phyloP scores from a whole-genome alignment of 92 coral and sea anemone species.

The Blastomussa wellsi region DNA sequence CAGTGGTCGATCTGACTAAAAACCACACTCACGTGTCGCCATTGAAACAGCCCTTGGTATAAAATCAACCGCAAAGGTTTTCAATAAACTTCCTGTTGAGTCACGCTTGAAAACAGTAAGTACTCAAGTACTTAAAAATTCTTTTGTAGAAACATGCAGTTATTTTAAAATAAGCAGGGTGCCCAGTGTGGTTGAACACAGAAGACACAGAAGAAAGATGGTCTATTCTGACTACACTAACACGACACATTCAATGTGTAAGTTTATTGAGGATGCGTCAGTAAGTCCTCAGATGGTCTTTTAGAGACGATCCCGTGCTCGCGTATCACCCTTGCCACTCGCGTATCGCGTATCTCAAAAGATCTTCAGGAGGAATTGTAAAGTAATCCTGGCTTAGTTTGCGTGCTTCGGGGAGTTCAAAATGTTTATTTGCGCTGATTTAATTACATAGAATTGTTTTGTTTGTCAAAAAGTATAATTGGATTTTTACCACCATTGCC shows the following conservation, averaged over 20 bases:
- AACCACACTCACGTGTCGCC: not conserved
- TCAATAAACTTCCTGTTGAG: not conserved
- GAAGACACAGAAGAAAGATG: not conserved
- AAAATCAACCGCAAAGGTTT: not conserved
- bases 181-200: not conserved
- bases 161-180: no score
- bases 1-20: not conserved
- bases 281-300: no score
- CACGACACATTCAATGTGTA: no score
- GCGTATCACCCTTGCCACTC: no score
- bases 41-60: not conserved
- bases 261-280: no score
- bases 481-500: slow-evolving; percentile 18
- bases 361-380: slow-evolving; percentile 3
- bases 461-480: not conserved
- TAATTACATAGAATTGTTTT: slow-evolving; percentile 8
- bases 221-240: no score
- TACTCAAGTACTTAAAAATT: not conserved
- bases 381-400: not conserved
- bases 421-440: not conserved
- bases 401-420: slow-evolving; percentile 6
- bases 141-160: not conserved
- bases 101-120: not conserved
- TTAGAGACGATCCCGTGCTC: not conserved
- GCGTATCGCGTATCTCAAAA: no score